Evolutionary conservation across 2,113 vertebrate species (phyloP).

Genomic region (Pseudonaja textilis): DNA sequence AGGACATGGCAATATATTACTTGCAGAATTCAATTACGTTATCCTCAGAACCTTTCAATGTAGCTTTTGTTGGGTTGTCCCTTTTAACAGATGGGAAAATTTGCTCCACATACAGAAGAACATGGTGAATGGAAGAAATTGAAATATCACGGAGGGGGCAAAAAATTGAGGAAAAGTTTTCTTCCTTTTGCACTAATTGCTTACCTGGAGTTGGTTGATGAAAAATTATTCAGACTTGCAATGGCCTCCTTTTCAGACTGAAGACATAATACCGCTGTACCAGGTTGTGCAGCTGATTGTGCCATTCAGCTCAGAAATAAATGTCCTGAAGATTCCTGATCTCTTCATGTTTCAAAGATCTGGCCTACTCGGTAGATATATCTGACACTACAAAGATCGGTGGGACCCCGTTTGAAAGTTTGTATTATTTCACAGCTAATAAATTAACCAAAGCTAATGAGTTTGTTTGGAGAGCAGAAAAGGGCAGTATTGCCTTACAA

Average conservation of each 20-base stretch:
- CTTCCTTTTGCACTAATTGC: not conserved
- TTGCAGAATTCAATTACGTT: not conserved
- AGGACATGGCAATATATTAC: not conserved
- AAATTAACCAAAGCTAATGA: constrained; percentile 52
- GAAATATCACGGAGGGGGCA: not conserved
- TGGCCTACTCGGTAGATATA: not conserved
- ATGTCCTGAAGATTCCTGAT: not conserved
- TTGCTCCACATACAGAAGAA: not conserved
- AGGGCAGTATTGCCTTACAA: constrained; percentile 50
- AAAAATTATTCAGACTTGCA: not conserved
- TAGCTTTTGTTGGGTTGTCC: not conserved
- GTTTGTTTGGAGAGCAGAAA: constrained; percentile 1
- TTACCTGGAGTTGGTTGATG: not conserved
- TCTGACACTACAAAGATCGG: not conserved
- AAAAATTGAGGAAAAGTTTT: not conserved
- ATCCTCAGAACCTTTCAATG: not conserved
- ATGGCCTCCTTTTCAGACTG: not conserved
- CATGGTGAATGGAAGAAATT: not conserved
- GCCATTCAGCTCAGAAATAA: not conserved
- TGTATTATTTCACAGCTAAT: constrained; percentile 3
- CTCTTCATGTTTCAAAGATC: not conserved
- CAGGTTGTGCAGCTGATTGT: not conserved
- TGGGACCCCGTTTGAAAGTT: constrained; percentile 9
- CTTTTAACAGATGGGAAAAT: not conserved
- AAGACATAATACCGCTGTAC: not conserved